These are phyloP conservation scores for Harpegnathos saltator DNA, from an alignment of 1,140 invertebrate species.

Conservation along the genomic window DNA sequence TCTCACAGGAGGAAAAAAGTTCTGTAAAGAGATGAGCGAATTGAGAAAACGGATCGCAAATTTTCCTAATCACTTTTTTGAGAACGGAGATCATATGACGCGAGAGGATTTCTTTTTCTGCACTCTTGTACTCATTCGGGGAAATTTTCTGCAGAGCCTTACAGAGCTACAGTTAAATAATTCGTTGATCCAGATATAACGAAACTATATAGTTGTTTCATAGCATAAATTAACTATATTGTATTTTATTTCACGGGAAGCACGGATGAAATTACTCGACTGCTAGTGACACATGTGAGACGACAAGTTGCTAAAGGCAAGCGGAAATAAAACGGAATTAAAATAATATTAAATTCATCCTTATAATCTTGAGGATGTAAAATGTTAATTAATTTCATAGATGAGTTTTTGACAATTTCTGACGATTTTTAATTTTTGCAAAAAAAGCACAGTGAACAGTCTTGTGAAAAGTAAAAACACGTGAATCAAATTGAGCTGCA, in stretches of 20 bases:
- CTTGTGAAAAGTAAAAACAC: not conserved
- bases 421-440: conserved; percentile 24
- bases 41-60: not conserved
- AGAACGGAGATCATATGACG: not conserved
- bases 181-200: too few species aligned
- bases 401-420: conserved; percentile 31
- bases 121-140: too few species aligned
- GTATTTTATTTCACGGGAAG: too few species aligned
- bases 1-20: not conserved
- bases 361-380: not conserved
- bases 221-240: too few species aligned
- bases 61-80: not conserved
- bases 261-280: too few species aligned
- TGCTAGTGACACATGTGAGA: too few species aligned
- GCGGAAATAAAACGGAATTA: too few species aligned
- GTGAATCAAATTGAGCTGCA: conserved; percentile 1
- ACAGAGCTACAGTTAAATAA: too few species aligned
- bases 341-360: not conserved
- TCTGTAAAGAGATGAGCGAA: not conserved
- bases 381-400: not conserved
- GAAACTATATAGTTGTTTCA: too few species aligned
- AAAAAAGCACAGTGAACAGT: not conserved
- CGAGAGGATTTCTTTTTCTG: too few species aligned
- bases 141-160: too few species aligned
- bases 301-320: too few species aligned